A percentile compares a stretch with the other conserved stretches of the same genome.
Conservation (phyloP, 2,113 vertebrate genomes). For the Sminthopsis crassicaudata region DNA sequence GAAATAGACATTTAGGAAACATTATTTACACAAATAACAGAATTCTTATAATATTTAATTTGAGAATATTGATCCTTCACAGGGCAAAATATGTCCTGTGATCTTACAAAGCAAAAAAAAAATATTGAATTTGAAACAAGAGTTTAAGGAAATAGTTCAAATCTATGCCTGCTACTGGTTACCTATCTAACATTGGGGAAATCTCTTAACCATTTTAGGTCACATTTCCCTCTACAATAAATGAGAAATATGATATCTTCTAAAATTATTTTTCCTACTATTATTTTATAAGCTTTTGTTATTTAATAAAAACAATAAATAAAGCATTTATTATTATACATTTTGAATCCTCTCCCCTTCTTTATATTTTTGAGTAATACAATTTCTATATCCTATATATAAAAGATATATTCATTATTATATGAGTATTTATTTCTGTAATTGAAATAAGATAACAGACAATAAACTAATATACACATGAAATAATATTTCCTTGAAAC, state of each 20-base stretch:
- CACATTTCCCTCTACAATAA: background rate
- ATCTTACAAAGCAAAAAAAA: background rate
- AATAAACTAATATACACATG: background rate
- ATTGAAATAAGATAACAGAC: background rate
- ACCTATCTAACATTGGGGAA: background rate
- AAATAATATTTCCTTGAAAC: background rate
- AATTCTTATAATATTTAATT: conserved; percentile 24
- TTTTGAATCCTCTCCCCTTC: background rate
- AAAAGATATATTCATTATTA: background rate
- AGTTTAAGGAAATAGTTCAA: background rate
- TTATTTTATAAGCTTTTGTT: background rate
- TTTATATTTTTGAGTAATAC: background rate
- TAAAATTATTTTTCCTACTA: background rate
- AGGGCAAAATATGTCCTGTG: background rate
- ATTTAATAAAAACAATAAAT: background rate
- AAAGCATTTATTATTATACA: background rate
- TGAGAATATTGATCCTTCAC: background rate
- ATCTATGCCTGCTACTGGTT: background rate
- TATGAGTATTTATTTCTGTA: background rate
- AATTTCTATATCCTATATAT: background rate
- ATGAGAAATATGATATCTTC: background rate
- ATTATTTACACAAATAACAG: background rate
- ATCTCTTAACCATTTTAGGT: background rate
- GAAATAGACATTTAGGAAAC: background rate
- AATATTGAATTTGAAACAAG: background rate